phyloP scores from a whole-genome alignment of 2,888 invertebrate genomes.

The Drosophila ustulata region DNA sequence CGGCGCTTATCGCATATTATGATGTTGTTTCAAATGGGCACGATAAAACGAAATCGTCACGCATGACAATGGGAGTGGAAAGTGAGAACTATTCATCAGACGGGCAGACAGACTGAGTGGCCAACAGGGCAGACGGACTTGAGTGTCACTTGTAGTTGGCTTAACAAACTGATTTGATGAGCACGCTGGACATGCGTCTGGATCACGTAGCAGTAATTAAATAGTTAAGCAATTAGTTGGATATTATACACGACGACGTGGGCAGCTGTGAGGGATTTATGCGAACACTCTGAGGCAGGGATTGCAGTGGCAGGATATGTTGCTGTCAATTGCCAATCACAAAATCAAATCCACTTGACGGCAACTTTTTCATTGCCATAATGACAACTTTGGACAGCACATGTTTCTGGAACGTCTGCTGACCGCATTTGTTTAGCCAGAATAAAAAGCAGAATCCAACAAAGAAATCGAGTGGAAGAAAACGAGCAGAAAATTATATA shows the following conservation, averaged over 20 bases:
- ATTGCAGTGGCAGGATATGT: background rate
- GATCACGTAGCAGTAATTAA: slow-evolving; percentile 59
- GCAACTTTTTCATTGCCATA: slow-evolving; percentile 37
- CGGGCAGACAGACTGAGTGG: background rate
- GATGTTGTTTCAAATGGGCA: slow-evolving; percentile 33
- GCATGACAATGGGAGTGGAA: slow-evolving; percentile 15
- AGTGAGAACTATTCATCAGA: slow-evolving; percentile 21
- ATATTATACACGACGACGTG: slow-evolving; percentile 46
- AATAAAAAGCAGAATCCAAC: slow-evolving; percentile 4
- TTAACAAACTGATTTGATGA: slow-evolving; percentile 65
- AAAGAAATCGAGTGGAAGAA: slow-evolving; percentile 13
- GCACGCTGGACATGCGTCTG: slow-evolving; percentile 22
- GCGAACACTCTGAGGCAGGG: background rate
- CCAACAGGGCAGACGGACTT: slow-evolving; percentile 8
- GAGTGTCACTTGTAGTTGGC: slow-evolving; percentile 40
- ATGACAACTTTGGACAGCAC: slow-evolving; percentile 13
- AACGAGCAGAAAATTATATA: slow-evolving; percentile 35
- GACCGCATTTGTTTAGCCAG: slow-evolving; percentile 31
- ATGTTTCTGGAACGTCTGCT: slow-evolving; percentile 10
- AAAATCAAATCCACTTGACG: slow-evolving; percentile 51
- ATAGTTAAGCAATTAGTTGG: slow-evolving; percentile 64
- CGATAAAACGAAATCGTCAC: slow-evolving; percentile 46
- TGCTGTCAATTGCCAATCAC: slow-evolving; percentile 40
- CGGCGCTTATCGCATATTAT: background rate
- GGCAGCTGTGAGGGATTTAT: slow-evolving; percentile 11